phyloP scores from a whole-genome alignment of 2,797 vertebrate species.

The Ambastaia sidthimunki region DNA sequence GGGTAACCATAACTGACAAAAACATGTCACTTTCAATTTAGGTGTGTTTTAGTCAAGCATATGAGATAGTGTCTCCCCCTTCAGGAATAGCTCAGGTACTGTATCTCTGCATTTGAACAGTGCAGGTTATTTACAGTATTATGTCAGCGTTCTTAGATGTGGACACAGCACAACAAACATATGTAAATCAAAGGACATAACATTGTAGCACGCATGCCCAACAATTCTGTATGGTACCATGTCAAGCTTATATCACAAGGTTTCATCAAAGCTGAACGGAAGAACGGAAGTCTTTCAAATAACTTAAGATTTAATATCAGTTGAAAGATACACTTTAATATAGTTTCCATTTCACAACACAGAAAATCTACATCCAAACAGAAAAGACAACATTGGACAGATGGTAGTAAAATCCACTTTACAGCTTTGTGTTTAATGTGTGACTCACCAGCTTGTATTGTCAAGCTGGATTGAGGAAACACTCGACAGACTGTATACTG shows the following conservation, averaged over 20 bases:
- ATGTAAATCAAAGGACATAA: no score
- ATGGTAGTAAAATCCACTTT: not conserved
- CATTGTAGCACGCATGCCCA: no score
- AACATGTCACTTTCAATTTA: no score
- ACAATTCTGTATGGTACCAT: no score
- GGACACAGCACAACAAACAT: not conserved
- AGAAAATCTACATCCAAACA: not conserved
- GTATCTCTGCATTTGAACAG: not conserved
- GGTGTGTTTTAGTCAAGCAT: not conserved
- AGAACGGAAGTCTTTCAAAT: no score
- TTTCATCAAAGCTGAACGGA: no score
- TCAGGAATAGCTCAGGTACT: not conserved
- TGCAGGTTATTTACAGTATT: not conserved
- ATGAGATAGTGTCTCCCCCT: not conserved
- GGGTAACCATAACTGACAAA: no score
- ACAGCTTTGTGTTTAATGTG: not conserved
- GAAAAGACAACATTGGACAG: not conserved
- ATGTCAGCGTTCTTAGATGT: not conserved
- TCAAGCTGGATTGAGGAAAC: not conserved
- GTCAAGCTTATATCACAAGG: no score
- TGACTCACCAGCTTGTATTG: constrained; percentile 1
- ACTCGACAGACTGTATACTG: not conserved
- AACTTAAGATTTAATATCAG: no score
- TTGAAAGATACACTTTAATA: no score
- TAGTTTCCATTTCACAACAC: not conserved